Conservation (phyloP, 2,797 vertebrate species). For the Acanthopagrus latus region DNA sequence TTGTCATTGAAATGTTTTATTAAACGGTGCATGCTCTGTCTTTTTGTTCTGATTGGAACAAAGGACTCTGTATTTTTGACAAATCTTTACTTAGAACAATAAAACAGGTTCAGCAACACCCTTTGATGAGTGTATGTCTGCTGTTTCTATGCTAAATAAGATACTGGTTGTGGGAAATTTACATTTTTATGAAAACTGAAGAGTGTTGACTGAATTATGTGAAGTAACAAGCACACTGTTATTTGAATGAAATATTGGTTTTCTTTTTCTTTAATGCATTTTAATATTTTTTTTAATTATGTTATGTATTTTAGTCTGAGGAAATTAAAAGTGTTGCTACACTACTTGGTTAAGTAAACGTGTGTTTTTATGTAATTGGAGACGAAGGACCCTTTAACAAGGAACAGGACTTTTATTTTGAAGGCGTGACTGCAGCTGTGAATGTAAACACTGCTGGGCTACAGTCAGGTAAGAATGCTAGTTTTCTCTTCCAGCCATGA, state of each 20-base stretch:
- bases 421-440: constrained; percentile 2
- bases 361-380: not conserved
- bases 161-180: not conserved
- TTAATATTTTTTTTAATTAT: not conserved
- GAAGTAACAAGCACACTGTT: not conserved
- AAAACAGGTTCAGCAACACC: constrained; percentile 70
- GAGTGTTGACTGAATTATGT: not conserved
- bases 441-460: constrained; percentile 15
- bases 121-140: not conserved
- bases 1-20: constrained; percentile 80
- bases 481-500: not conserved
- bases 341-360: not conserved
- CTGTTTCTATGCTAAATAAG: constrained; percentile 3
- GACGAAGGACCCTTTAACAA: not conserved
- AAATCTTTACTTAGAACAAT: constrained; percentile 78
- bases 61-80: constrained; percentile 82
- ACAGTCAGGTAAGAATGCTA: constrained; percentile 6
- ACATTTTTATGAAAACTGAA: not conserved
- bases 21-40: constrained; percentile 80
- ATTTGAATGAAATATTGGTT: not conserved
- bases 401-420: constrained; percentile 64
- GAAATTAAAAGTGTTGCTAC: not conserved
- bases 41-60: constrained; percentile 74
- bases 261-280: not conserved
- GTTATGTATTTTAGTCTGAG: not conserved